Percentiles rank a stretch among this genome's conserved stretches.
These are phyloP conservation scores for Delphinapterus leucas DNA, from an alignment of 2,113 vertebrate genomes.

Conservation along the genomic window DNA sequence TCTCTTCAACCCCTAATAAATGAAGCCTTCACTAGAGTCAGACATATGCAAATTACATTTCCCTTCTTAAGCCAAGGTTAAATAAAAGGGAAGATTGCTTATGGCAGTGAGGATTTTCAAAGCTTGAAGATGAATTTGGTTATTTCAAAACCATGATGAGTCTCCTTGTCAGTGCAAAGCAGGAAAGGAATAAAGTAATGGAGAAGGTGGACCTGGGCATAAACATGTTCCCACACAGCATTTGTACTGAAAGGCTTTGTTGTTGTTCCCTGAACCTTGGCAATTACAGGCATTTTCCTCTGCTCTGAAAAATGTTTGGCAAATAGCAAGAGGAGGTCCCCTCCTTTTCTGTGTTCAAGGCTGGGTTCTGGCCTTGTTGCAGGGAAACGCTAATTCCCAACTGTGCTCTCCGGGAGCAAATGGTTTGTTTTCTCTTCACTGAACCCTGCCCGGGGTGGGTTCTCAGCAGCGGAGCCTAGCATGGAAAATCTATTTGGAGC, in stretches of 20 bases:
- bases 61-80: constrained; percentile 56
- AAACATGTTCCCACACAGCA: neutral
- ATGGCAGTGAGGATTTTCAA: constrained; percentile 46
- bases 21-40: constrained; percentile 47
- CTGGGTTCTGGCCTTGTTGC: constrained; percentile 32
- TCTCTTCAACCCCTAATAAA: neutral
- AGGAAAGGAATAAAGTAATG: neutral
- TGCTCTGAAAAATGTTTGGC: constrained; percentile 20
- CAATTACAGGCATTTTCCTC: constrained; percentile 42
- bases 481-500: constrained; percentile 53
- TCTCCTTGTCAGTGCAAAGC: neutral
- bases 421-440: constrained; percentile 51
- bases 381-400: constrained; percentile 49
- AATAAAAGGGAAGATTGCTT: constrained; percentile 54
- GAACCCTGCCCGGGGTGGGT: constrained; percentile 20
- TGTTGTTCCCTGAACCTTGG: constrained; percentile 9
- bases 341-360: constrained; percentile 40
- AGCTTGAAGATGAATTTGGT: constrained; percentile 31
- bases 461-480: constrained; percentile 39
- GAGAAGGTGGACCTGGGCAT: neutral
- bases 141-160: constrained; percentile 33
- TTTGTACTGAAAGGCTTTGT: constrained; percentile 9
- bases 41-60: constrained; percentile 54
- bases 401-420: constrained; percentile 14
- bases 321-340: neutral